Evolutionary conservation across 1,140 invertebrate species (phyloP), one percentile per base, ranked within the genome.

Genomic region (Nomia melanderi): DNA sequence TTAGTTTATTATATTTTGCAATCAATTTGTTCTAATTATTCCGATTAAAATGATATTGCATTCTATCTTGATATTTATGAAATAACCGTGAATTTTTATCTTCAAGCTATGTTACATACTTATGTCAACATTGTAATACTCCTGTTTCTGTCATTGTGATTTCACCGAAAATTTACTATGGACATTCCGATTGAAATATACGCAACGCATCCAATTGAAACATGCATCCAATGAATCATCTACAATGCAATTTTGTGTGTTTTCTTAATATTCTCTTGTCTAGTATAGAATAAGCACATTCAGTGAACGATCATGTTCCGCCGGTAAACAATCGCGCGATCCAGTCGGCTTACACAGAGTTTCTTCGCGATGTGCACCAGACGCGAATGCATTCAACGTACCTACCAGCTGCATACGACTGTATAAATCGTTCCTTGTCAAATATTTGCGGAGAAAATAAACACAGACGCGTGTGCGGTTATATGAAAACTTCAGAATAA

Each of bases 361-460:
- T 39, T 39, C 36, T 8, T 39, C 8, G 36, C 36, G 12, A 39
- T 8, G 36, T 31, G 20, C 20, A 17, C 11, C 27, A 23, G 1
- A 66, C 23, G 20, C 12, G 23, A 57, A 1, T 29, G 20, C 14
- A 14, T 25, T 56, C 27, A n/a, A 14, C 3, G 36, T 39, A 12
- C n/a, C n/a, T 23, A 41, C 1, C 62, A 66, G 27, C 50, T 66
- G 36, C 27, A 31, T 8, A 12, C 25, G n/a, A 66, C 72, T 62
- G 62, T 31, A 39, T 65, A 33, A 65, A 74, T 74, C 71, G 50
- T 54, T 56, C 14, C 7, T 29, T 65, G 62, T 74, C 62, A 54
- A 65, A 56, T 65, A 65, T 74, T 65, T 41, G n/a, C 25, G 17
- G 20, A 11, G 62, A 65, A 62, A 74, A 65, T 56, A 74, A 74